Evolutionary conservation across 2,888 invertebrate species (phyloP), one percentile per base, ranked within the genome.

Genomic region (Pandemis corylana): DNA sequence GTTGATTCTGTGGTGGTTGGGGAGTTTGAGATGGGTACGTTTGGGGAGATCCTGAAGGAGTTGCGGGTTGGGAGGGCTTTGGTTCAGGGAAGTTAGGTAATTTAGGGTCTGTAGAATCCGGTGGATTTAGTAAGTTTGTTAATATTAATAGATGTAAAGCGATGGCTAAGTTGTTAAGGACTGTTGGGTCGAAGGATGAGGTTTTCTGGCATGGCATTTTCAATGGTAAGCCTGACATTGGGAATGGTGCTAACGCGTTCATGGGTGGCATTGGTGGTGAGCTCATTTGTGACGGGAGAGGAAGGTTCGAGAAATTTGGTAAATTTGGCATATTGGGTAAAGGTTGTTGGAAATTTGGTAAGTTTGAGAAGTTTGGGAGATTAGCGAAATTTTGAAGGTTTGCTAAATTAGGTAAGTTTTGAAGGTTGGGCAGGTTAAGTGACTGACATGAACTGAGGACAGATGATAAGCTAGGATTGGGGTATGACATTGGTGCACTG

Each of bases 131-230:
- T 13, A 93, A 84, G 75, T 92, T 93, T 49, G 86, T 92, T 0
- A 93, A 83, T 7, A 93, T 88, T 1, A 93, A 72, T 7, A 93
- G 73, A 53, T 93, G 93, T 65, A 93, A 79, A 0, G 93, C 92
- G 53, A 93, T 87, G 3, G 93, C 93, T 76, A 93, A 79, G 76
- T 93, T 93, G 62, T 93, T 93, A 0, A 93, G 75, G 0, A 92
- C 83, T 41, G 85, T 87, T 0, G 87, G 77, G 68, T 93, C 92
- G 36, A 89, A 78, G 2, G 46, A 12, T 4, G 59, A 59, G 7
- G 13, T 5, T 12, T 28, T 28, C 12, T 4, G 59, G 12, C 28
- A 59, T 28, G 59, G 59, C 59, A 59, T 28, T 59, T 59, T 59
- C 0, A 12, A 59, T 5, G 59, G 59, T 12, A 59, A 28, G 2